Evolutionary conservation across 2,888 invertebrate genomes (phyloP), one percentile per base, ranked within the genome.

Genomic region (Cheilosia pagana): DNA sequence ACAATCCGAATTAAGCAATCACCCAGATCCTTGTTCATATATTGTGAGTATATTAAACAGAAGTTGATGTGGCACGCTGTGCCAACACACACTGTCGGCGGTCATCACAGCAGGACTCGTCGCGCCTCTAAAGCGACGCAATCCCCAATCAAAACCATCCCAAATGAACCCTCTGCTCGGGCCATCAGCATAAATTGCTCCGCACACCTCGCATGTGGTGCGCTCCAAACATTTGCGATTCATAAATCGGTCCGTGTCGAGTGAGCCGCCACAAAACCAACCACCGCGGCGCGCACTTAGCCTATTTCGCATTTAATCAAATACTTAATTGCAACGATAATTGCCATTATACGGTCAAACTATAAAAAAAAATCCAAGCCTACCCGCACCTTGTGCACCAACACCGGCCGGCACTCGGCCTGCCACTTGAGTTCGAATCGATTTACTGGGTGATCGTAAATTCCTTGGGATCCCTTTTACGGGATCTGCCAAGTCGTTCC

Each of bases 251-350:
- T 8, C 5, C 35, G 21, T 31, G 16, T 16, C 28, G 59, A 53
- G 60, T 31, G 14, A 39, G n/a, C 59, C 50, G 31, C 53, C 12
- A 28, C 45, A 53, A 19, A 10, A 28, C 41, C 35, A 8, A 8
- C 28, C 28, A 28, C 28, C 62, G 23, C 60, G 7, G 43, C 62
- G 68, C 85, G 85, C 75, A 81, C 85, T 85, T 81, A 76, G 71
- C 62, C 70, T 52, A 76, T 85, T 85, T 85, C 75, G 85, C 81
- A 85, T 85, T 86, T 86, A 86, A 86, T 81, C 86, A 81, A 86
- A 86, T 68, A 86, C 86, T 86, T 86, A 86, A 86, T 81, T 86
- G 86, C 81, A 63, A 77, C 67, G 86, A 86, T 86, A 86, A 86
- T 86, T 86, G 86, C 86, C 59, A 86, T 86, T 86, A 81, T 86